phyloP scores from a whole-genome alignment of 2,113 vertebrate species.

The Mionectes macconnelli region DNA sequence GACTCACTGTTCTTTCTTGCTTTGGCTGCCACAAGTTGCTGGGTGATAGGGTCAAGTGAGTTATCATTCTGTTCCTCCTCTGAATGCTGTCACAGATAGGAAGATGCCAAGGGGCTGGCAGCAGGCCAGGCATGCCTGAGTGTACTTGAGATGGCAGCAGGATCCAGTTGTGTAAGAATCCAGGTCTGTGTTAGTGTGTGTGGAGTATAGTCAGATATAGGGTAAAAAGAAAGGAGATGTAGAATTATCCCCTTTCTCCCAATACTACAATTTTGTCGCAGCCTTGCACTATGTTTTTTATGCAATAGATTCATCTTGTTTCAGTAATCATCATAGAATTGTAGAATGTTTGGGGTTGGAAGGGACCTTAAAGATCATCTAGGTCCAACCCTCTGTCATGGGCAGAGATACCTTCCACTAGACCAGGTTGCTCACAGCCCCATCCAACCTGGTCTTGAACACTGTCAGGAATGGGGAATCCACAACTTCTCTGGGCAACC shows the following conservation, averaged over 20 bases:
- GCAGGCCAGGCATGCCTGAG: background rate
- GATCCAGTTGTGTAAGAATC: background rate
- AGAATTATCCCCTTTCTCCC: background rate
- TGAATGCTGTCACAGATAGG: background rate
- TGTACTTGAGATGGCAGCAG: background rate
- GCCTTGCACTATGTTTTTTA: background rate
- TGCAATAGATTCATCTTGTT: background rate
- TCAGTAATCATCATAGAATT: background rate
- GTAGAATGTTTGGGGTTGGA: background rate
- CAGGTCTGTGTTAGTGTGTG: background rate
- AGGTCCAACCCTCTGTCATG: fast-evolving
- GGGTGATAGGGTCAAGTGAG: background rate
- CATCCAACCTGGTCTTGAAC: background rate
- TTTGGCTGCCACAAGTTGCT: background rate
- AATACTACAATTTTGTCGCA: background rate
- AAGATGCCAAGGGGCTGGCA: background rate
- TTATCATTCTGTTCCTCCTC: background rate
- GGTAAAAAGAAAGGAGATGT: background rate
- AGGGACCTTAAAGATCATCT: background rate
- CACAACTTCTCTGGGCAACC: background rate
- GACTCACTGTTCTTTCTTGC: background rate
- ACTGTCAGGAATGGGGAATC: background rate
- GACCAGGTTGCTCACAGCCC: background rate
- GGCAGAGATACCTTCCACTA: background rate
- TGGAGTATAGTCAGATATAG: background rate